Evolutionary conservation across 2,113 vertebrate genomes (phyloP).

Genomic region (Terrapene triunguis): DNA sequence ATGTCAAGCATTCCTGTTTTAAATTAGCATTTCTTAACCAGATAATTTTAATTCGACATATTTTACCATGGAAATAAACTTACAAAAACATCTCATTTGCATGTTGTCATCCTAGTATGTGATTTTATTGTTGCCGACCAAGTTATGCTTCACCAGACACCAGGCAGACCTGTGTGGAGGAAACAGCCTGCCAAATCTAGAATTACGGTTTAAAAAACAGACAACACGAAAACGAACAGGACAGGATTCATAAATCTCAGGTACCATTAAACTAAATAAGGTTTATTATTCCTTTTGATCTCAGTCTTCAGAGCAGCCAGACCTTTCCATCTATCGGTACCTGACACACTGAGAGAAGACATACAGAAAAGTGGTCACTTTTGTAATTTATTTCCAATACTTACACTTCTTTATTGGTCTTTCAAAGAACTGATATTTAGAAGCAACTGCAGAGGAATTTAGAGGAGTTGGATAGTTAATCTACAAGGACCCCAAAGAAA

Average conservation of each 20-base stretch:
- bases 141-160: neutral
- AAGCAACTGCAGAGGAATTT: constrained; percentile 11
- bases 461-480: constrained; percentile 39
- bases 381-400: constrained; percentile 35
- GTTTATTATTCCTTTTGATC: constrained; percentile 61
- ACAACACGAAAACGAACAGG: constrained; percentile 10
- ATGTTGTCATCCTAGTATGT: neutral
- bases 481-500: neutral
- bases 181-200: constrained; percentile 8
- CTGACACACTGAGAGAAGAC: constrained; percentile 29
- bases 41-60: neutral
- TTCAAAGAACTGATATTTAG: constrained; percentile 26
- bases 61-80: neutral
- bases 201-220: constrained; percentile 54
- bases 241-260: constrained; percentile 66
- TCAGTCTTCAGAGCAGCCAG: constrained; percentile 45
- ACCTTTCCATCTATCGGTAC: constrained; percentile 29
- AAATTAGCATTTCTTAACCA: neutral
- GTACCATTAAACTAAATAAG: constrained; percentile 43
- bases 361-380: constrained; percentile 38
- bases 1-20: neutral
- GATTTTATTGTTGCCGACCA: neutral
- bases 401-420: neutral
- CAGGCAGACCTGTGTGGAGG: constrained; percentile 10
- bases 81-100: neutral